phyloP scores from a whole-genome alignment of 2,797 vertebrate species.

The Gymnodraco acuticeps region DNA sequence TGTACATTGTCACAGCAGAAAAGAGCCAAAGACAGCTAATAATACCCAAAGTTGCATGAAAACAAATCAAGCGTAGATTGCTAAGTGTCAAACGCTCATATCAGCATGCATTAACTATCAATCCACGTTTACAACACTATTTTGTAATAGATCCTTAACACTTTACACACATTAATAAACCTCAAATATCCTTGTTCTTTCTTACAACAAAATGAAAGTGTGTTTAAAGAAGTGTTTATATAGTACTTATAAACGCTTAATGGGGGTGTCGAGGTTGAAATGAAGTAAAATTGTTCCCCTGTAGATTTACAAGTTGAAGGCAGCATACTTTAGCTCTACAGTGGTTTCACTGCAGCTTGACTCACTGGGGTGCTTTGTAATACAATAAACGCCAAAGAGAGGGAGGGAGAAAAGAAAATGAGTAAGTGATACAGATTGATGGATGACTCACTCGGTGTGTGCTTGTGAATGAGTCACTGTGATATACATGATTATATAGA shows the following conservation, averaged over 20 bases:
- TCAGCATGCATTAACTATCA: neutral
- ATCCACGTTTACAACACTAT: too few relatives aligned
- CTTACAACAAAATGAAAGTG: neutral
- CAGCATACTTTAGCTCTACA: constrained; percentile 14
- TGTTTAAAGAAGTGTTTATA: neutral
- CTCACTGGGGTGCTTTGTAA: constrained; percentile 64
- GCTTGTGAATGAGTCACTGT: constrained; percentile 67
- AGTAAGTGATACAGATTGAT: constrained; percentile 50
- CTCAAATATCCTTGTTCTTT: neutral
- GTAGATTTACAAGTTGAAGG: neutral
- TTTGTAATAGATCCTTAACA: neutral
- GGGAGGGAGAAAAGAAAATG: neutral
- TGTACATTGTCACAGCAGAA: too few relatives aligned
- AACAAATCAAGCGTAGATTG: too few relatives aligned
- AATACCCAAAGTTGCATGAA: too few relatives aligned
- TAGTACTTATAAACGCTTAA: neutral
- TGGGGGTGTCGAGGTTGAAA: neutral
- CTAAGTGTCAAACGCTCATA: too few relatives aligned
- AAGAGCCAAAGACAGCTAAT: too few relatives aligned
- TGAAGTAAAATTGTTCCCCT: neutral
- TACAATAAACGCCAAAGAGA: constrained; percentile 44
- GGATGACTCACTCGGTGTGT: constrained; percentile 71
- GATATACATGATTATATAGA: constrained; percentile 65
- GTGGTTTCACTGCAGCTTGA: constrained; percentile 52
- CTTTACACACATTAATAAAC: neutral